Evolutionary conservation across 2,113 vertebrate genomes (phyloP), one percentile per base, ranked within the genome.

Genomic region (Urocolius indicus): DNA sequence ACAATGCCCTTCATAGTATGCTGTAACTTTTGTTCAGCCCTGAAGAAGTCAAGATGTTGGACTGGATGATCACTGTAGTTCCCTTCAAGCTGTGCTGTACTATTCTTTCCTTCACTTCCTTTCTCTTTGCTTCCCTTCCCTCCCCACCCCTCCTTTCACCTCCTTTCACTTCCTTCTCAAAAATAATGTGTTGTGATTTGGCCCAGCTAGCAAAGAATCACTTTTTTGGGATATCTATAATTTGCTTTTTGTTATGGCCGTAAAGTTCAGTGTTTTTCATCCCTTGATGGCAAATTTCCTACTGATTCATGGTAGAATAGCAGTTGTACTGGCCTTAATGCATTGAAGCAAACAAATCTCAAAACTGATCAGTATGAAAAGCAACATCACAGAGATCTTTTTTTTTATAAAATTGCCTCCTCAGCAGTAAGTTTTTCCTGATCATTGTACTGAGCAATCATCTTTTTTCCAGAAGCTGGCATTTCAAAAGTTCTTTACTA

Each of bases 401-500:
- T 72, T 62, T 78, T 1, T 7, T 6, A 61, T 17, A 5, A 6
- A 48, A 51, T 74, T 59, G 29, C 9, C 4, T 81, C 13, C 32
- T 54, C 12, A 66, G 8, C 16, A 51, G 5, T 27, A 66, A 52
- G 8, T 45, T 89, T 10, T 74, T 84, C 13, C 22, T 82, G 26
- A 21, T 13, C 38, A 11, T 26, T 75, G 17, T 59, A 26, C 12
- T 71, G 67, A 48, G 0, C 0, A 0, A 17, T 67, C 80, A 4
- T 23, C 16, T 20, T 73, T 2, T 51, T 91, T 87, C 34, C 21
- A 62, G 52, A 71, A 89, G 22, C 4, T 69, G 18, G 1, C n/a
- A 46, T 45, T 62, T 84, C 30, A 27, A 34, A 57, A 89, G 6
- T 58, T 65, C 41, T 32, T 41, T 67, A 20, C 26, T 49, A 5